phyloP scores from a whole-genome alignment of 2,113 vertebrate species.

The Salvelinus namaycush region DNA sequence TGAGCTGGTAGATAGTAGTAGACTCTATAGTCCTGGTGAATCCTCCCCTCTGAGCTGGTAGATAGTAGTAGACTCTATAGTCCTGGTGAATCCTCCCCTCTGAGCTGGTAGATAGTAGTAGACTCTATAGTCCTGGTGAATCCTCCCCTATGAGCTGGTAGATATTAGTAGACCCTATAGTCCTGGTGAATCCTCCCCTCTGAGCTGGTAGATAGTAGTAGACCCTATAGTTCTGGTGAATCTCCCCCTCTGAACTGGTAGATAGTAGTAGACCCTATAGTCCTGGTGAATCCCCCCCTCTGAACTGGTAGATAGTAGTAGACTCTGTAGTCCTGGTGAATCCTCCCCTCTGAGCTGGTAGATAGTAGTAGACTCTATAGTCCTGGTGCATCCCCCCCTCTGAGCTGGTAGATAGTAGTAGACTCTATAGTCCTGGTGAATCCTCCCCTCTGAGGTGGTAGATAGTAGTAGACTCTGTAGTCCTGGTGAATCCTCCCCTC shows the following conservation, averaged over 20 bases:
- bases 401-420: constrained; percentile 13
- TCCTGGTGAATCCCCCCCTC: neutral
- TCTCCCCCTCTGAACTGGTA: neutral
- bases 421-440: neutral
- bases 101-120: constrained; percentile 42
- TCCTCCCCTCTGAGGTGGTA: neutral
- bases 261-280: too few relatives aligned
- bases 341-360: constrained; percentile 12
- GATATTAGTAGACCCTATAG: constrained; percentile 9
- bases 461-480: constrained; percentile 8
- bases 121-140: neutral
- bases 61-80: too few relatives aligned
- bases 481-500: neutral
- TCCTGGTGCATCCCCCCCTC: too few relatives aligned
- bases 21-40: neutral
- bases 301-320: neutral
- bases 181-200: neutral
- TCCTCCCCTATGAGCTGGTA: constrained; percentile 9
- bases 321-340: too few relatives aligned
- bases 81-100: neutral
- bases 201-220: too few relatives aligned
- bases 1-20: constrained; percentile 42
- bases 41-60: too few relatives aligned
- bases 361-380: constrained; percentile 39
- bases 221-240: neutral